These are phyloP conservation scores for Volucella zonaria DNA, from an alignment of 2,888 invertebrate species.

Conservation along the genomic window DNA sequence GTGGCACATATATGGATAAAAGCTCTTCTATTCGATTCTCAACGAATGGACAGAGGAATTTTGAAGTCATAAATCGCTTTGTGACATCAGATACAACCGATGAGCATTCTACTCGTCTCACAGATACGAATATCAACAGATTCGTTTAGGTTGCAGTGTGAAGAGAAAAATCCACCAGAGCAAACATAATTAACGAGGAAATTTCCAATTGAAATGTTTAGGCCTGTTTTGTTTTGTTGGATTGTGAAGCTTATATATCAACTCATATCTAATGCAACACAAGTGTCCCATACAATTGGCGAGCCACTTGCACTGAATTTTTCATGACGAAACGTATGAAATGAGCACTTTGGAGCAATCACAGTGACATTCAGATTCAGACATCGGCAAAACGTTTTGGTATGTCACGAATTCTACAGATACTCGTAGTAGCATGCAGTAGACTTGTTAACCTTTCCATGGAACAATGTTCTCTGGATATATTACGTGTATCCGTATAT, in stretches of 20 bases:
- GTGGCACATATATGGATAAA: not conserved
- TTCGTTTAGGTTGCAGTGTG: conserved; percentile 4
- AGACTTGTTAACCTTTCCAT: conserved; percentile 21
- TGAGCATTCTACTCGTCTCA: conserved; percentile 41
- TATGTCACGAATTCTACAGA: conserved; percentile 47
- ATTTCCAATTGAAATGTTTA: conserved; percentile 7
- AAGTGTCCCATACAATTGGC: conserved; percentile 15
- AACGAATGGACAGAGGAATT: conserved; percentile 2
- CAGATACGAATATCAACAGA: conserved; percentile 28
- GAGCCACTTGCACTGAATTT: conserved; percentile 48
- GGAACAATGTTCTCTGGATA: not conserved
- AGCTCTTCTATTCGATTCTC: conserved; percentile 7
- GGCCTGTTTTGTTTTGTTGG: conserved; percentile 18
- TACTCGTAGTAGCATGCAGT: not conserved
- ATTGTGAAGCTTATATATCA: conserved; percentile 28
- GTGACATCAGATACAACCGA: conserved; percentile 29
- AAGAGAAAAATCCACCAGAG: conserved; percentile 58
- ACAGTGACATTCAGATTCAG: conserved; percentile 35
- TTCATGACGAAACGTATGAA: conserved; percentile 33
- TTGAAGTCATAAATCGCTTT: not conserved
- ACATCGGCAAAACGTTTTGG: conserved; percentile 36
- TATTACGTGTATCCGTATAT: not conserved
- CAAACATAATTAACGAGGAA: conserved; percentile 57
- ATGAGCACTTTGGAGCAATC: conserved; percentile 50
- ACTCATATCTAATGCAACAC: conserved; percentile 35